Evolutionary conservation across 2,888 invertebrate genomes (phyloP).

Genomic region (Leucophenga montana): DNA sequence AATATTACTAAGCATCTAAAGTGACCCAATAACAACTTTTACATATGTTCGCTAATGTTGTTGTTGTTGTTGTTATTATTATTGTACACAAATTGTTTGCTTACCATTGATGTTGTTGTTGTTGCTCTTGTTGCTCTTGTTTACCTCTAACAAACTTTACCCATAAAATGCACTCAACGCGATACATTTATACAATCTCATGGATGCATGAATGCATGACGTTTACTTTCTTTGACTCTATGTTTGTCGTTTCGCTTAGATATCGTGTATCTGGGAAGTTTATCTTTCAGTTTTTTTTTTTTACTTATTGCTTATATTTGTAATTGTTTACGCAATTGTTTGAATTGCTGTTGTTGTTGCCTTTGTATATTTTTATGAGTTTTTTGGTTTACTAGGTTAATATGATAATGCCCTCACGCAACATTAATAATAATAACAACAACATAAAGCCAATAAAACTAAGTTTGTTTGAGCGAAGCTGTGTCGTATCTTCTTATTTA

Average conservation of each 20-base stretch:
- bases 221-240: too few species aligned
- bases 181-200: too few species aligned
- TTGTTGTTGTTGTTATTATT: too few species aligned
- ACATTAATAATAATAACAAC: conserved; percentile 6
- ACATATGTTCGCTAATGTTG: too few species aligned
- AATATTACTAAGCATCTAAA: too few species aligned
- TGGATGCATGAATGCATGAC: too few species aligned
- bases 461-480: background rate
- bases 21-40: too few species aligned
- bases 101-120: background rate
- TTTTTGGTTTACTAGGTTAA: conserved; percentile 17
- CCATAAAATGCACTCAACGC: too few species aligned
- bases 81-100: too few species aligned
- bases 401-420: conserved; percentile 19
- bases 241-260: background rate
- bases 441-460: background rate
- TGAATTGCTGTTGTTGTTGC: conserved; percentile 9
- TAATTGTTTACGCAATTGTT: conserved; percentile 14
- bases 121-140: conserved; percentile 2
- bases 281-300: background rate
- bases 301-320: background rate
- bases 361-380: background rate
- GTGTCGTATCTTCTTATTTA: background rate
- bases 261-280: background rate
- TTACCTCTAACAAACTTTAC: background rate